Evolutionary conservation across 2,113 vertebrate species (phyloP), one percentile per base, ranked within the genome.

Genomic region (Bujurquina vittata): DNA sequence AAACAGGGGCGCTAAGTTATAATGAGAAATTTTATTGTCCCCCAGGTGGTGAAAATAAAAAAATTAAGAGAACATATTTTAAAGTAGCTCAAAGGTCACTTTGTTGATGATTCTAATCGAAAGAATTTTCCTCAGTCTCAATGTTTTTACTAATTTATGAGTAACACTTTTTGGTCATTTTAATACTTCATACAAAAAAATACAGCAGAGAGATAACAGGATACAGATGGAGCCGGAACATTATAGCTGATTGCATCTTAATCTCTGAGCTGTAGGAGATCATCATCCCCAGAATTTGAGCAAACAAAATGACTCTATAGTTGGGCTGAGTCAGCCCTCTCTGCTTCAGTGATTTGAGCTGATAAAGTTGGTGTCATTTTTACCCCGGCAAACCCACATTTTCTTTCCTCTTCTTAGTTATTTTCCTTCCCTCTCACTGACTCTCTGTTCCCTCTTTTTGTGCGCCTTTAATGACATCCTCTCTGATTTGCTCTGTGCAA

Each of bases 1-100:
- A 61, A 17, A 9, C 15, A 40, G 52, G 3, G 0, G 18, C n/a
- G 67, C 46, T 5, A 14, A 72, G 46, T 33, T 4, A 26, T 14
- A 72, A 72, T 18, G 20, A 33, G 6, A 72, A 31, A n/a, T 29
- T 20, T 54, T 72, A 54, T n/a, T 54, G 46, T 33, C 46, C 26
- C 46, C 26, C 67, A 33, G 65, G 67, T 14, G 2, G 18, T 0
- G 0, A n/a, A 49, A 49, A 52, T n/a, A 55, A 56, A 12, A 65
- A 46, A 46, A 10, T 1, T 4, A 56, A 22, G n/a, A 23, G 20
- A 12, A 46, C 2, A 2, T 2, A 29, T 49, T 69, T 49, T 20
- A 49, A 31, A 72, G 65, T 72, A 72, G 65, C 65, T 72, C 43
- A 52, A 72, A 31, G 43, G 17, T 72, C 65, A 72, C 43, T 69